Evolutionary conservation across 1,140 invertebrate species (phyloP).

Genomic region (Lordiphosa collinella): DNA sequence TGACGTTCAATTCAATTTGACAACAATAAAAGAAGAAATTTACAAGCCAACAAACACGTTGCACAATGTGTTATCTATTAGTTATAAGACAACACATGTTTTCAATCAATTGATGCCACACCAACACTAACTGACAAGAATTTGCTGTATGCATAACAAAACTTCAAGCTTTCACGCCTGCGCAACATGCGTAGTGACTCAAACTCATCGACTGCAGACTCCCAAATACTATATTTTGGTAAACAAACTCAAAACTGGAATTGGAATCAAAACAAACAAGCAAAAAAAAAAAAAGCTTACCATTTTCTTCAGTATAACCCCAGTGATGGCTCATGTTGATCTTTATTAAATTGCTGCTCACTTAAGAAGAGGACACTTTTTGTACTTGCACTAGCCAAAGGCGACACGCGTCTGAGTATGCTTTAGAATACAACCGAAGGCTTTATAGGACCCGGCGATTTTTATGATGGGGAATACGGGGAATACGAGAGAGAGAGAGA

Average conservation of each 20-base stretch:
- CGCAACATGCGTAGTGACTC: conserved; percentile 50
- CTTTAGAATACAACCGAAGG: conserved; percentile 21
- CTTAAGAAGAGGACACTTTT: conserved; percentile 14
- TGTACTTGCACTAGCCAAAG: conserved; percentile 46
- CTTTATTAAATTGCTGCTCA: conserved; percentile 12
- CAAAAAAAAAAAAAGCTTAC: conserved; percentile 40
- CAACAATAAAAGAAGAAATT: conserved; percentile 1
- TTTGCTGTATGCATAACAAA: not conserved
- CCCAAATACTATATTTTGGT: conserved; percentile 17
- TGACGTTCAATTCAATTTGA: conserved; percentile 2
- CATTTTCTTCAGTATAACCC: conserved; percentile 75
- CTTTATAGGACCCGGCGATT: conserved; percentile 35
- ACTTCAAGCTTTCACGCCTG: conserved; percentile 26
- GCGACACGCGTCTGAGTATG: conserved; percentile 48
- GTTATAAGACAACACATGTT: conserved; percentile 38
- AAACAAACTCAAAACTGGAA: conserved; percentile 35
- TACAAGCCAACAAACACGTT: not conserved
- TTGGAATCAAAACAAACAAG: conserved; percentile 25
- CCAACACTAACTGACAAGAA: too few relatives aligned
- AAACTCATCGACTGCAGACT: conserved; percentile 18
- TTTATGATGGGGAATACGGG: conserved; percentile 8
- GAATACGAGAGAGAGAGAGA: not conserved
- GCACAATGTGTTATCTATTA: not conserved
- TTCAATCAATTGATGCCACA: conserved; percentile 7
- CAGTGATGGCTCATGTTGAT: conserved; percentile 73